Base-by-base conservation (phyloP, 2,797 vertebrate genomes). In the Sternotherus odoratus region DNA sequence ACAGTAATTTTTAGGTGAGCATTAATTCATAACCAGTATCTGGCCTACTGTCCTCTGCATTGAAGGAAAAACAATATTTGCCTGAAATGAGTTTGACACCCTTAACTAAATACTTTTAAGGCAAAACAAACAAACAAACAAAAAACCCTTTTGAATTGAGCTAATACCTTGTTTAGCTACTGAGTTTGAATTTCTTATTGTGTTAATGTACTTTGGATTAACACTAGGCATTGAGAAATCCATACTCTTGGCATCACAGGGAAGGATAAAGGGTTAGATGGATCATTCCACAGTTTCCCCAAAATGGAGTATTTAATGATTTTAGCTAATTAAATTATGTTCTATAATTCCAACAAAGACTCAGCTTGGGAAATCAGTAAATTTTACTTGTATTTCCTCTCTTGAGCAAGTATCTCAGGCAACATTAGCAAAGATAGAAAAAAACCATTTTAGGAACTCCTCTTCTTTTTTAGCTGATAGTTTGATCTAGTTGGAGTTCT, bases 401-500 rank as follows among this genome's bases (percentile, higher is more conserved):
- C 80, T 94, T 95, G 60, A 94, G 79, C 90, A 95, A 94, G 79
- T 82, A 93, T 92, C 83, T 91, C 91, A 93, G 82, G 72, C 88
- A 94, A 97, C 74, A 91, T 50, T 82, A 92, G 87, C 81, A 95
- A 94, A 96, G 87, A 87, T 66, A 92, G 82, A 91, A 87, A 93
- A 92, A 81, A 75, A 16, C 51, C 77, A 83, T 63, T 79, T 85
- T 51, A 93, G 80, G 75, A 82, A 86, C 86, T 82, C 78, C 90
- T 91, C 48, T 43, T 83, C n/a, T 60, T 91, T 91, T 82, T 88
- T 79, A 92, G 91, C 83, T 78, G 66, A 66, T 79, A 91, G 50
- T 77, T 92, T 90, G 63, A 82, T 72, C 95, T 94, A 98, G 95
- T 96, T 91, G 79, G 97, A 93, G 92, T 92, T 97, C 33, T 98